Conservation (phyloP, 2,797 vertebrate species). For the Halcyon badia region DNA sequence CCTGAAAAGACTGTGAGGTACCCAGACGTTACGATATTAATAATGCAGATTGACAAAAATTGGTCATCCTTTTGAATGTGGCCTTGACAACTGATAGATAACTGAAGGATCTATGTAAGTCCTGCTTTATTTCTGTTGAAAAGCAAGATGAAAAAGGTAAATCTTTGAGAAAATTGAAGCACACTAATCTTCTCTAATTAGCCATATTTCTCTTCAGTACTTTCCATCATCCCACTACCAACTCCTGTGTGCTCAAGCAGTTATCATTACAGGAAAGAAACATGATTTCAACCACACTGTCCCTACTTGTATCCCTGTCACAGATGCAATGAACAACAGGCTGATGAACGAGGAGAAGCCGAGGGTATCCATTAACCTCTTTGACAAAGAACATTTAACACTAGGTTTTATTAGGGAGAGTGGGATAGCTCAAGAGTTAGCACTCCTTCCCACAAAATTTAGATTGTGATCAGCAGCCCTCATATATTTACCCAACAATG, state of each 20-base stretch:
- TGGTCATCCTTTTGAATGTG: not conserved
- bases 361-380: not conserved
- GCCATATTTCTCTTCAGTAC: not conserved
- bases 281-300: not conserved
- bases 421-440: not conserved
- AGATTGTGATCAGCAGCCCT: not conserved
- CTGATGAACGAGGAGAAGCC: not conserved
- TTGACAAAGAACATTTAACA: not conserved
- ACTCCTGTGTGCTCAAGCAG: not conserved
- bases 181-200: constrained; percentile 21
- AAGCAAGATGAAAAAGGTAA: constrained; percentile 8
- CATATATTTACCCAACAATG: not conserved
- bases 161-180: not conserved
- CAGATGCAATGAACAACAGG: not conserved
- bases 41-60: not conserved
- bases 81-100: not conserved
- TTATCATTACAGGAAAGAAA: constrained; percentile 7
- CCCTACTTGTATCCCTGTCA: not conserved
- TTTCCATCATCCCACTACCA: not conserved
- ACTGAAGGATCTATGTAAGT: not conserved
- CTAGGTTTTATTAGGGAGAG: not conserved
- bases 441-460: not conserved
- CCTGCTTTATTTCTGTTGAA: constrained; percentile 2
- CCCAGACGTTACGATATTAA: not conserved
- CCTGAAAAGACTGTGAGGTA: not conserved